A percentile compares a stretch with the other conserved stretches of the same genome.
Evolutionary conservation across 2,113 vertebrate genomes (phyloP).

Genomic region (Sterna hirundo): DNA sequence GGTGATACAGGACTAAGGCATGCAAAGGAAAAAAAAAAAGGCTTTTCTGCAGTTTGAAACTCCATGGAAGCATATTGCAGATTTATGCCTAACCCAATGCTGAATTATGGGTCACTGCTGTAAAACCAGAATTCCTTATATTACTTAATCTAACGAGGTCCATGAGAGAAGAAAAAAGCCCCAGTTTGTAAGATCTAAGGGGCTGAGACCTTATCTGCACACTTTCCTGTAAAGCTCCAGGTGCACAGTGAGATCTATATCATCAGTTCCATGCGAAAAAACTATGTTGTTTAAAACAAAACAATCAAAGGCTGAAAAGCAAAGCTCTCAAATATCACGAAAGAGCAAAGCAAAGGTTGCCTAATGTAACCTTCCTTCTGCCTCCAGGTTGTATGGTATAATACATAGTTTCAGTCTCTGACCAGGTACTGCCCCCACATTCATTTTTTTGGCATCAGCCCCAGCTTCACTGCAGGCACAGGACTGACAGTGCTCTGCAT

Average conservation of each 20-base stretch:
- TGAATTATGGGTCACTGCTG: slow-evolving; percentile 5
- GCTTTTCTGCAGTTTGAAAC: not conserved
- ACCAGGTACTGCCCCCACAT: slow-evolving; percentile 48
- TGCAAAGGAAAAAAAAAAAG: not conserved
- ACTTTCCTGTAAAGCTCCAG: slow-evolving; percentile 36
- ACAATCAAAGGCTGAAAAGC: slow-evolving; percentile 39
- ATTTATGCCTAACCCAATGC: not conserved
- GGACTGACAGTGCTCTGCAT: not conserved
- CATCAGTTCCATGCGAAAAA: slow-evolving; percentile 29
- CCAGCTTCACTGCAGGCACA: slow-evolving; percentile 15
- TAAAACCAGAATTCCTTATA: slow-evolving; percentile 33
- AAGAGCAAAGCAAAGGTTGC: slow-evolving; percentile 34
- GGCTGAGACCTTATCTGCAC: slow-evolving; percentile 37
- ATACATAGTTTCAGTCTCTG: not conserved
- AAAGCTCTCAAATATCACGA: not conserved
- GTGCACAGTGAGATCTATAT: slow-evolving; percentile 47
- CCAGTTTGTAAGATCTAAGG: slow-evolving; percentile 12
- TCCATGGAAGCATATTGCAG: not conserved
- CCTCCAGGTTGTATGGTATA: not conserved
- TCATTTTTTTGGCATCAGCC: slow-evolving; percentile 30
- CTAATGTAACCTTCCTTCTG: slow-evolving; percentile 28
- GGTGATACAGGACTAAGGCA: not conserved
- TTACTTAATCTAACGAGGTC: not conserved
- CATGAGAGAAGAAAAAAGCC: not conserved
- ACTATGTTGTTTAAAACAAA: slow-evolving; percentile 29